phyloP scores from a whole-genome alignment of 2,888 invertebrate species.

The Ligdia adustata region DNA sequence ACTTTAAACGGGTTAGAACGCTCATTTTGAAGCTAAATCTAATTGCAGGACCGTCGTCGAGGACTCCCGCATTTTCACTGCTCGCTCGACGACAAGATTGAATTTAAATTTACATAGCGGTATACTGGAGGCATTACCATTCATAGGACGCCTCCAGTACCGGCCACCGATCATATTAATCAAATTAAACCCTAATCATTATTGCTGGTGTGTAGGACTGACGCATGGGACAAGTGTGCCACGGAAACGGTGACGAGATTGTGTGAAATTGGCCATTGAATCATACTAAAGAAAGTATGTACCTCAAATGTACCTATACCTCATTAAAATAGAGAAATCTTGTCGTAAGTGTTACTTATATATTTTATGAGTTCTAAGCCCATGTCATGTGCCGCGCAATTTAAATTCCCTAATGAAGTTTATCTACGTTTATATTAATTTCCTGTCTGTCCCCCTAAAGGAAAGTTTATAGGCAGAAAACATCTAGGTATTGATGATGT shows the following conservation, averaged over 20 bases:
- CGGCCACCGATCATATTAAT: slow-evolving; percentile 73
- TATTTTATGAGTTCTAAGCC: too few relatives aligned
- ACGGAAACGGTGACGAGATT: slow-evolving; percentile 38
- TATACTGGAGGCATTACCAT: slow-evolving; percentile 70
- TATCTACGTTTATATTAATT: too few relatives aligned
- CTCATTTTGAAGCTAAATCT: slow-evolving; percentile 75
- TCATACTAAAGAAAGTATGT: too few relatives aligned
- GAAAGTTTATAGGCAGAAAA: too few relatives aligned
- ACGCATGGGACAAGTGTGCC: slow-evolving; percentile 30
- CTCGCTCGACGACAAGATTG: slow-evolving; percentile 62
- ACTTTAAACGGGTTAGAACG: slow-evolving; percentile 67
- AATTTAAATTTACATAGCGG: slow-evolving; percentile 81
- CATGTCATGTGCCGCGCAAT: too few relatives aligned
- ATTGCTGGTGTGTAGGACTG: slow-evolving; percentile 40
- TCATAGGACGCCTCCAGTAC: slow-evolving; percentile 56
- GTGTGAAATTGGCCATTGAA: slow-evolving; percentile 17
- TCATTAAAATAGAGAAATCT: too few relatives aligned
- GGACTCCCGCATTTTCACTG: slow-evolving; percentile 79
- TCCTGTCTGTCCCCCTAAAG: too few relatives aligned
- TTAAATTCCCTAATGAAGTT: too few relatives aligned
- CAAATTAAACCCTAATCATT: slow-evolving; percentile 42
- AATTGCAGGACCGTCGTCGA: slow-evolving; percentile 68
- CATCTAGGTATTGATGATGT: too few relatives aligned
- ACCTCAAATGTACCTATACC: too few relatives aligned
- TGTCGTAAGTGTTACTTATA: too few relatives aligned